Conservation (phyloP, 2,888 invertebrate genomes). For the Cephus pygmeus region DNA sequence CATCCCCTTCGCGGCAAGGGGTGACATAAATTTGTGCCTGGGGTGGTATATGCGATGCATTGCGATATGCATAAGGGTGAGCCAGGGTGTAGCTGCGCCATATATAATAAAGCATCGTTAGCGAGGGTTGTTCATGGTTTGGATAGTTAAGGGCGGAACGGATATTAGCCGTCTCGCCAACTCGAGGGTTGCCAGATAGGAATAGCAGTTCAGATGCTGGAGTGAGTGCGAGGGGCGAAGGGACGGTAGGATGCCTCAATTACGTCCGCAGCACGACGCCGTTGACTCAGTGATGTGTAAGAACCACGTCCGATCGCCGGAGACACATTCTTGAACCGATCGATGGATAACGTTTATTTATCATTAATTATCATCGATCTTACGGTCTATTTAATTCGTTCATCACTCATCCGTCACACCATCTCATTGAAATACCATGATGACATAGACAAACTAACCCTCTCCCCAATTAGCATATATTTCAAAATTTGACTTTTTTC, state of each 20-base stretch:
- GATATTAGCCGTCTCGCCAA: constrained; percentile 43
- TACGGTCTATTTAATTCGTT: too few relatives aligned
- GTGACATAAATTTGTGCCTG: too few relatives aligned
- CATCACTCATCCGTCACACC: too few relatives aligned
- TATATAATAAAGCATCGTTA: constrained; percentile 2
- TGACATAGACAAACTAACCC: too few relatives aligned
- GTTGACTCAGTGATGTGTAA: background rate
- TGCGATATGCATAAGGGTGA: too few relatives aligned
- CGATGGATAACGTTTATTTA: constrained; percentile 21
- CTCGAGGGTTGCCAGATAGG: constrained; percentile 36
- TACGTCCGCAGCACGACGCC: background rate
- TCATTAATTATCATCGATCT: background rate
- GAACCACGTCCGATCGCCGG: constrained; percentile 10
- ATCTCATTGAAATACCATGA: too few relatives aligned
- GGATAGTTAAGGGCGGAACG: constrained; percentile 17
- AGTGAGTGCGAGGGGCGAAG: background rate
- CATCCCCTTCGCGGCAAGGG: too few relatives aligned
- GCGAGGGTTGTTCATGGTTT: background rate
- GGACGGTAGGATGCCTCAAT: constrained; percentile 5
- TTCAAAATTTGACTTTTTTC: too few relatives aligned
- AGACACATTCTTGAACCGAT: constrained; percentile 13
- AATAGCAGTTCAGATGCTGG: constrained; percentile 23
- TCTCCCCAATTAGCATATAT: too few relatives aligned
- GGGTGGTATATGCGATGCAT: too few relatives aligned
- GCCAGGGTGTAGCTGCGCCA: too few relatives aligned